Conservation (phyloP, 2,888 invertebrate genomes). For the Conistra vaccinii region DNA sequence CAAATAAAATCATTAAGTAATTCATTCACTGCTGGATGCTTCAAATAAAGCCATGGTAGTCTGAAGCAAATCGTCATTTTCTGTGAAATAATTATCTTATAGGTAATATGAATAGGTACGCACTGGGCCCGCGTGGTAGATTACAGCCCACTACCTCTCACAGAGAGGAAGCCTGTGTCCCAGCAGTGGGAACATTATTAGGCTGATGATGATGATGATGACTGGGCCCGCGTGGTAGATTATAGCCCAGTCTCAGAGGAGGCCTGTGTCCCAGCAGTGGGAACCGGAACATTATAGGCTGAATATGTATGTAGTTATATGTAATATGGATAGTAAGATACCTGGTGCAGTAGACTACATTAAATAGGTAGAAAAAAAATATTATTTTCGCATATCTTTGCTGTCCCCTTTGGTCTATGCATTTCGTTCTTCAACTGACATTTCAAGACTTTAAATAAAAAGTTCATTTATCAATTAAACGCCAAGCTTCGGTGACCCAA, state of each 20-base stretch:
- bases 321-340: no score
- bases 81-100: neutral
- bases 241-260: no score
- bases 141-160: no score
- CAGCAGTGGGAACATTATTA: no score
- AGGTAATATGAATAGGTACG: neutral
- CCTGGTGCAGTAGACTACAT: neutral
- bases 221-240: no score
- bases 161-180: no score
- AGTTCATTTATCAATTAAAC: slow-evolving; percentile 28
- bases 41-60: neutral
- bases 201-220: no score
- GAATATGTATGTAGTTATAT: no score
- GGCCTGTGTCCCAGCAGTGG: no score
- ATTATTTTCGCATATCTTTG: neutral
- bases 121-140: no score
- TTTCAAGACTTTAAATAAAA: slow-evolving; percentile 7
- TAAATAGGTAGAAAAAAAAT: neutral
- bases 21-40: neutral
- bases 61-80: neutral
- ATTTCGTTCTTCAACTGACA: slow-evolving; percentile 1
- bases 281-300: no score
- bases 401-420: neutral
- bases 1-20: neutral
- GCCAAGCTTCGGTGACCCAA: neutral